phyloP scores from a whole-genome alignment of 1,140 invertebrate genomes.

The Papilio machaon region DNA sequence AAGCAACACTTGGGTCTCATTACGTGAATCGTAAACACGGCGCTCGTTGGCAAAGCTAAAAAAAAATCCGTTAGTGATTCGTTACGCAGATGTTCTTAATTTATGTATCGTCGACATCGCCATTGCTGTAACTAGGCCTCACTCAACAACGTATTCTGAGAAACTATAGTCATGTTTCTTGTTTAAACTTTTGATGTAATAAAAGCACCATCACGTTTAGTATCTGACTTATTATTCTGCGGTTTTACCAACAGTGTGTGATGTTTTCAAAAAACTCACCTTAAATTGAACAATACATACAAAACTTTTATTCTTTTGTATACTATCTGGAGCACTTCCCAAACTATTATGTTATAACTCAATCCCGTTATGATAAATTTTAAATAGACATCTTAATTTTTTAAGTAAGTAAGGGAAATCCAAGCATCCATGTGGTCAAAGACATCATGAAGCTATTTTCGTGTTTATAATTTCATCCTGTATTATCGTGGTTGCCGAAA shows the following conservation, averaged over 20 bases:
- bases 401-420: neutral
- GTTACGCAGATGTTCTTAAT: slow-evolving; percentile 22
- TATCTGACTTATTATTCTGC: neutral
- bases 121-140: neutral
- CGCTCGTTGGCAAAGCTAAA: neutral
- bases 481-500: neutral
- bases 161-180: neutral
- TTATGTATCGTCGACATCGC: slow-evolving; percentile 4
- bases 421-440: neutral
- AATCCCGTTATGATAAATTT: too few species aligned
- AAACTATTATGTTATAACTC: too few species aligned
- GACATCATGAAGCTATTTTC: neutral
- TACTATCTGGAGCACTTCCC: neutral
- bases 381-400: too few species aligned
- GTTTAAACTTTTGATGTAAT: neutral
- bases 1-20: neutral
- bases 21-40: neutral
- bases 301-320: too few species aligned
- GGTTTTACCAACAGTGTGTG: neutral
- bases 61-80: neutral
- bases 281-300: too few species aligned
- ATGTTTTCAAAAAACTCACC: neutral
- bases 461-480: neutral
- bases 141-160: slow-evolving; percentile 5
- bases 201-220: neutral